Percentiles rank a stretch among this genome's conserved stretches.
phyloP scores from a whole-genome alignment of 2,888 invertebrate species.

The Eristalis arbustorum region DNA sequence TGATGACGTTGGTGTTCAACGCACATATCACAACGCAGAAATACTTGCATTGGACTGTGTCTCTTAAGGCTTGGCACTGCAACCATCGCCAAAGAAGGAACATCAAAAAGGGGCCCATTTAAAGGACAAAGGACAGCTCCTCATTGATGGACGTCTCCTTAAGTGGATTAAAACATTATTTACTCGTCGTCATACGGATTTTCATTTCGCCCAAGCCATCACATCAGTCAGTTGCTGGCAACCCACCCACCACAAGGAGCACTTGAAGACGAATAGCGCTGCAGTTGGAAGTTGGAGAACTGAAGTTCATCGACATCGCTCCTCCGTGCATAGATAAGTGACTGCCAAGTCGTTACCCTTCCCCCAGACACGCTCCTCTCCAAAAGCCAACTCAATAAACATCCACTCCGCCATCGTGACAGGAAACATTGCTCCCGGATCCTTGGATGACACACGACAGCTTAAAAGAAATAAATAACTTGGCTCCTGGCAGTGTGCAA shows the following conservation, averaged over 20 bases:
- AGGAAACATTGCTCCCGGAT: slow-evolving; percentile 40
- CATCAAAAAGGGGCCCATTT: too few relatives aligned
- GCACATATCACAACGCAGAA: too few relatives aligned
- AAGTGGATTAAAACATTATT: neutral
- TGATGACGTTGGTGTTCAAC: too few relatives aligned
- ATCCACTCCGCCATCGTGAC: slow-evolving; percentile 19
- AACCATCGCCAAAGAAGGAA: too few relatives aligned
- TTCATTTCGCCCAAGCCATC: too few relatives aligned
- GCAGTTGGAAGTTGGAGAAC: neutral
- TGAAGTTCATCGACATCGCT: neutral
- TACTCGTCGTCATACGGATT: neutral
- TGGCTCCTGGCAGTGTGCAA: slow-evolving; percentile 11
- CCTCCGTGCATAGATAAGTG: too few relatives aligned
- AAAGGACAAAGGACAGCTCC: neutral
- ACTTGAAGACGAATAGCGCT: neutral
- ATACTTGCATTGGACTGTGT: too few relatives aligned
- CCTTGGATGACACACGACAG: slow-evolving; percentile 37
- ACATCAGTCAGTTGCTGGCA: too few relatives aligned
- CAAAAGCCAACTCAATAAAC: slow-evolving; percentile 1
- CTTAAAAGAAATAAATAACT: slow-evolving; percentile 46
- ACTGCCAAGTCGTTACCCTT: too few relatives aligned
- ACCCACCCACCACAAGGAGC: neutral
- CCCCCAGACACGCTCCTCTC: neutral
- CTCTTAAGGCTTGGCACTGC: too few relatives aligned
- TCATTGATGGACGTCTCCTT: neutral